Evolutionary conservation across 1,140 invertebrate genomes (phyloP).

Genomic region (Tetragnatha versicolor): DNA sequence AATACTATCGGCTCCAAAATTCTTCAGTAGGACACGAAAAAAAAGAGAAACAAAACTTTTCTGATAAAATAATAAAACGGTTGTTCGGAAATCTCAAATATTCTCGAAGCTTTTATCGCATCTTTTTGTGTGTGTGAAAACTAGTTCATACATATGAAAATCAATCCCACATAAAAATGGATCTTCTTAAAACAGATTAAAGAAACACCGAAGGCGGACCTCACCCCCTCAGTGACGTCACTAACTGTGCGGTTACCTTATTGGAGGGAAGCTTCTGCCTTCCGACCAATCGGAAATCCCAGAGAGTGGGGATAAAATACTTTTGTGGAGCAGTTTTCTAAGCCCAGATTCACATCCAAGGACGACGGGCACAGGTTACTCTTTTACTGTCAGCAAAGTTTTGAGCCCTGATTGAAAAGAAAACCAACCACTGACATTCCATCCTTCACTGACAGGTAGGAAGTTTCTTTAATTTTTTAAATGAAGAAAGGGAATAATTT

Average conservation of each 20-base stretch:
- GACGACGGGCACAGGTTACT: background rate
- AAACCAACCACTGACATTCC: background rate
- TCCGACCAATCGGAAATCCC: background rate
- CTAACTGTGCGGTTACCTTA: background rate
- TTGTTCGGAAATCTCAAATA: no score
- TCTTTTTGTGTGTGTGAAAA: background rate
- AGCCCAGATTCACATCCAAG: slow-evolving; percentile 22
- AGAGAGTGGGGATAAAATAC: slow-evolving; percentile 29
- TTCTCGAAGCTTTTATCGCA: no score
- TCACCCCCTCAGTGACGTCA: slow-evolving; percentile 31
- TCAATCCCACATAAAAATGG: background rate
- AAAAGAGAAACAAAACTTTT: no score
- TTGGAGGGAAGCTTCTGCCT: background rate
- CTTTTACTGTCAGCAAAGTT: background rate
- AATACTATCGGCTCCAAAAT: no score
- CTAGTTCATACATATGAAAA: background rate
- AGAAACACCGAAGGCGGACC: slow-evolving; percentile 26
- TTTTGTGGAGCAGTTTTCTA: slow-evolving; percentile 29
- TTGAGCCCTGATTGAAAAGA: background rate
- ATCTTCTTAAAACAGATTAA: background rate
- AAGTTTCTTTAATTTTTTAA: no score
- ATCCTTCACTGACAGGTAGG: background rate
- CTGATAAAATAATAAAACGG: no score
- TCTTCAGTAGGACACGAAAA: no score
- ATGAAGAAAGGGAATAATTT: no score